These are phyloP conservation scores for Euura lappo DNA, from an alignment of 1,140 invertebrate species.

Conservation along the genomic window DNA sequence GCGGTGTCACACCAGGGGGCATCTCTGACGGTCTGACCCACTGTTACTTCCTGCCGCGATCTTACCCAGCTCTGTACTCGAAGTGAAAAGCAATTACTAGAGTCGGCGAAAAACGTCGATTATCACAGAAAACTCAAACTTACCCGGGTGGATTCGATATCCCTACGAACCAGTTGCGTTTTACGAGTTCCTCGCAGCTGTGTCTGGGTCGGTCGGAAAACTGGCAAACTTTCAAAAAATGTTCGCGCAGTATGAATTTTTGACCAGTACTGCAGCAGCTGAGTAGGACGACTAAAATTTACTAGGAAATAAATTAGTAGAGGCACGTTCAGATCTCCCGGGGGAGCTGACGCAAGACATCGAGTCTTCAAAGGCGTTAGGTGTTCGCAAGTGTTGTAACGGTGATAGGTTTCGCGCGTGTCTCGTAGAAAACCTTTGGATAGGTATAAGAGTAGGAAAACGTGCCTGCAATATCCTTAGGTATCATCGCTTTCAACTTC, in stretches of 20 bases:
- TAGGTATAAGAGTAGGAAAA: slow-evolving; percentile 4
- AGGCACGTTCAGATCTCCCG: background rate
- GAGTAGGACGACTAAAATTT: too few species aligned
- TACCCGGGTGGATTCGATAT: too few species aligned
- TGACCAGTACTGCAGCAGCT: too few species aligned
- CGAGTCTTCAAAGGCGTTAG: slow-evolving; percentile 4
- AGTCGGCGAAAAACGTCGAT: background rate
- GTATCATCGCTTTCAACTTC: slow-evolving; percentile 7
- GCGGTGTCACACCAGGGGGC: background rate
- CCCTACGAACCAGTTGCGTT: too few species aligned
- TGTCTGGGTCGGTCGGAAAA: too few species aligned
- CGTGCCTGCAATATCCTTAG: slow-evolving; percentile 1
- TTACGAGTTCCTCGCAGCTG: too few species aligned
- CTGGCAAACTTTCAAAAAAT: too few species aligned
- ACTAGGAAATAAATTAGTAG: background rate
- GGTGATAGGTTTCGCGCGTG: slow-evolving; percentile 2
- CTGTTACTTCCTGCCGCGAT: background rate
- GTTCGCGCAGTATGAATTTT: too few species aligned
- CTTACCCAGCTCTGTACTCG: background rate
- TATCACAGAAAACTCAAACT: background rate
- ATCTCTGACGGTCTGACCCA: background rate
- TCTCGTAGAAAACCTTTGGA: background rate
- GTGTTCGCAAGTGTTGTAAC: background rate
- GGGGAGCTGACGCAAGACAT: background rate
- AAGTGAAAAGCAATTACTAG: background rate